Evolutionary conservation across 1,140 invertebrate species (phyloP).

Genomic region (Vanessa atalanta): DNA sequence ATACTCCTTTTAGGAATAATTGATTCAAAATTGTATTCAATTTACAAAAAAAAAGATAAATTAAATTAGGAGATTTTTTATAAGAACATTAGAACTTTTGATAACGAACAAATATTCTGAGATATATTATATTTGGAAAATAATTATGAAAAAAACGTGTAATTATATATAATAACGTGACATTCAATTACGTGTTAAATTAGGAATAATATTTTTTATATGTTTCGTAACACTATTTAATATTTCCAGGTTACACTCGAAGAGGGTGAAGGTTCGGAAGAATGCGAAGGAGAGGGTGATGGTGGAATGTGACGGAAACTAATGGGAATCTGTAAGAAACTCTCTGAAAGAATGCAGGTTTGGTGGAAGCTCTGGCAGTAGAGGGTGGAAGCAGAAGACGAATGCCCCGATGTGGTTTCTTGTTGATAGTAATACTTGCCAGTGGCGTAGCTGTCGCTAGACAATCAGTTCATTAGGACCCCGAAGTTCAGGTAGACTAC

Average conservation of each 20-base stretch:
- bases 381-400: slow-evolving; percentile 48
- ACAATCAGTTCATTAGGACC: background rate
- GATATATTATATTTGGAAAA: no score
- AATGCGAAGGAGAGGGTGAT: slow-evolving; percentile 82
- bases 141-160: no score
- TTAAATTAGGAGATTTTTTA: no score
- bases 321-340: slow-evolving; percentile 90
- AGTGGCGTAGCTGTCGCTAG: slow-evolving; percentile 12
- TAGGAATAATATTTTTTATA: background rate
- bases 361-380: slow-evolving; percentile 88
- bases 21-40: background rate
- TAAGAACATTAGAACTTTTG: no score
- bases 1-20: background rate
- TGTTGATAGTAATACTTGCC: slow-evolving; percentile 56
- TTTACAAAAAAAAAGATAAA: no score
- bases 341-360: slow-evolving; percentile 91
- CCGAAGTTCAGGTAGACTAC: background rate
- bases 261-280: slow-evolving; percentile 86
- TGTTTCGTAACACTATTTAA: background rate
- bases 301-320: slow-evolving; percentile 94
- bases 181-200: no score
- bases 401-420: slow-evolving; percentile 39
- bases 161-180: no score
- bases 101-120: no score
- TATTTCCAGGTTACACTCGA: slow-evolving; percentile 89